These are phyloP conservation scores for Heterodera carotae DNA, from an alignment of 1,140 invertebrate species.

Conservation along the genomic window DNA sequence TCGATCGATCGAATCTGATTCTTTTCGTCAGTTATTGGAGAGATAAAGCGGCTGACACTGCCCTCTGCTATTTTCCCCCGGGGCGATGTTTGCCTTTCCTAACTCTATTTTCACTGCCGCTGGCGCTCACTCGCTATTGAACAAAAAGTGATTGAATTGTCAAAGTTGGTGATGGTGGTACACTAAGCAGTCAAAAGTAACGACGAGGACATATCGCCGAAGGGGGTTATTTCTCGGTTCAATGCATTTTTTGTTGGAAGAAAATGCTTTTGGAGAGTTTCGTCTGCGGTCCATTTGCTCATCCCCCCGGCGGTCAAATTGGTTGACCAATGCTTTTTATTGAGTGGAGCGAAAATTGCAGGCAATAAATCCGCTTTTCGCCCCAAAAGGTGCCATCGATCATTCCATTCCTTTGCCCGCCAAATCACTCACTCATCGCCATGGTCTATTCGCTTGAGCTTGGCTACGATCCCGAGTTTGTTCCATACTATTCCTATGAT, in stretches of 20 bases:
- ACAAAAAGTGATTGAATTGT: no score
- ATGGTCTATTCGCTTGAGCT: conserved; percentile 60
- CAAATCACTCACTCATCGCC: background rate
- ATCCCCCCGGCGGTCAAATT: no score
- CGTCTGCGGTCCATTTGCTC: no score
- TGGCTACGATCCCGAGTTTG: conserved; percentile 59
- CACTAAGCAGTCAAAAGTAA: no score
- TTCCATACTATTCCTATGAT: background rate
- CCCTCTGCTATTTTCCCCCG: background rate
- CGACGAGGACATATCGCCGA: no score
- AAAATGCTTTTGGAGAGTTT: no score
- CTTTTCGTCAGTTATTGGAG: background rate
- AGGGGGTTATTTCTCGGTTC: no score
- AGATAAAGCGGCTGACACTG: background rate
- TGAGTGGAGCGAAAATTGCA: background rate
- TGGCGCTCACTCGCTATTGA: background rate
- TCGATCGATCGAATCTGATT: background rate
- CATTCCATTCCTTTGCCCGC: background rate
- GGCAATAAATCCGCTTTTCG: background rate
- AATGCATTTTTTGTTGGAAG: no score
- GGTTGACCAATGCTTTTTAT: no score
- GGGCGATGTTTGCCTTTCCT: background rate
- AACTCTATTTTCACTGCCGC: background rate
- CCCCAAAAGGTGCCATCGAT: background rate
- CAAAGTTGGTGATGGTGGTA: no score